Conservation (phyloP, 2,113 vertebrate species). For the Illadopsis cleaveri region DNA sequence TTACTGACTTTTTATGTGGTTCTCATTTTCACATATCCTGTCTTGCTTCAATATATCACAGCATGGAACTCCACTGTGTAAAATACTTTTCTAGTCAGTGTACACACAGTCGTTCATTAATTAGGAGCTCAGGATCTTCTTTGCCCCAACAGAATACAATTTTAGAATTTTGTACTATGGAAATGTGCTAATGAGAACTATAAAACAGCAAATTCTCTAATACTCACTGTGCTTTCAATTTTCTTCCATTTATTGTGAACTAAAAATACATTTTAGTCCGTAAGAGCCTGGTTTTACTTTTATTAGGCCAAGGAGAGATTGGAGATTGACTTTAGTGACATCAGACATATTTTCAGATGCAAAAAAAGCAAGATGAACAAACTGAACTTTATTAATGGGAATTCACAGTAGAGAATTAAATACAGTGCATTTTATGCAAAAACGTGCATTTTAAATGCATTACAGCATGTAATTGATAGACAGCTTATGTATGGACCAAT, state of each 20-base stretch:
- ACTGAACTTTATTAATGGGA: background rate
- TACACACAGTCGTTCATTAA: conserved; percentile 10
- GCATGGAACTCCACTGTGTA: conserved; percentile 19
- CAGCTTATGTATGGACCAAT: background rate
- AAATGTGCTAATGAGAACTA: conserved; percentile 37
- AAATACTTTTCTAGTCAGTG: background rate
- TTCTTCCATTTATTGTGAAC: background rate
- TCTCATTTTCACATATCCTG: background rate
- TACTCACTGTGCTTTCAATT: conserved; percentile 41
- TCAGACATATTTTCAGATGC: background rate
- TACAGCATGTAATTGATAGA: conserved; percentile 21
- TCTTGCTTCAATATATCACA: background rate
- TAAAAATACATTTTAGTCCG: background rate
- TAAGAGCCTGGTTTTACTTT: background rate
- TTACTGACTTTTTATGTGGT: conserved; percentile 1
- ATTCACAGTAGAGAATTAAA: conserved; percentile 7
- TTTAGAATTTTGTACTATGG: conserved; percentile 13
- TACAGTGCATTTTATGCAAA: conserved; percentile 24
- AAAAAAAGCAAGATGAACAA: conserved; percentile 13
- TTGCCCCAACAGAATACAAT: conserved; percentile 25
- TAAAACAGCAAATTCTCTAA: conserved; percentile 21
- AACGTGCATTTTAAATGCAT: conserved; percentile 20
- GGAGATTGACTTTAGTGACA: background rate
- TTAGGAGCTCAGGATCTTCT: conserved; percentile 29
- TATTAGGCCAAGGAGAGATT: background rate